Base-by-base conservation (phyloP, 2,113 vertebrate species). In the Apus apus region DNA sequence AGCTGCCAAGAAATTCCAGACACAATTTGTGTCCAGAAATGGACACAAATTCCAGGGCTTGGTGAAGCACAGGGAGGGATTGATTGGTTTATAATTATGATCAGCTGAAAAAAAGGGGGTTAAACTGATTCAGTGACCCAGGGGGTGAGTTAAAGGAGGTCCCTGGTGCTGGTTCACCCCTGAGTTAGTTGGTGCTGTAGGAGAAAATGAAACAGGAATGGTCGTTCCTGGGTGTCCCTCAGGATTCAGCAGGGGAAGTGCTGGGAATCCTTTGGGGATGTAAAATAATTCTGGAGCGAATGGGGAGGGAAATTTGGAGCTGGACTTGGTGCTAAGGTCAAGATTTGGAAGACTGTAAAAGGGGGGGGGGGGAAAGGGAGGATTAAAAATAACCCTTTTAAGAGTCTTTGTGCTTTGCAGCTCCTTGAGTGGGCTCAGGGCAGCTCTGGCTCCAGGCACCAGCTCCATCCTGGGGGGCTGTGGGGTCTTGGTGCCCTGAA, bases 151-250 rank as follows among this genome's bases (percentile, higher is more conserved):
- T 72, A 16, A 30, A 46, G 78, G 51, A 36, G 12, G 9, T 5
- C 7, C 18, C 4, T 0, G 3, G 70, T 4, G 4, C n/a, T 3
- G 2, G 45, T 61, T 79, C 50, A 3, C 1, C 22, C 34, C 7
- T 4, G 8, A 27, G 18, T 17, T 11, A 6, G 8, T 17, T 11
- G 45, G 15, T 11, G 38, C n/a, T 16, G 53, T 7, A 17, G 48
- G 11, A 29, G 65, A 27, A 65, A 84, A 43, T 13, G 40, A 43
- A 6, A 50, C 43, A 27, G 21, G 21, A 5, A 11, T 3, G 21
- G 6, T 36, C 43, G 18, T 50, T 18, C 14, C 40, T 0, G 1
- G 17, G 17, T 8, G 8, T 8, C 16, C 1, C 3, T 27, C 1
- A 9, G 67, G 54, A 11, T 48, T n/a, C 14, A 27, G 30, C 18